Evolutionary conservation across 2,113 vertebrate genomes (phyloP).

Genomic region (Ramphastos sulfuratus): DNA sequence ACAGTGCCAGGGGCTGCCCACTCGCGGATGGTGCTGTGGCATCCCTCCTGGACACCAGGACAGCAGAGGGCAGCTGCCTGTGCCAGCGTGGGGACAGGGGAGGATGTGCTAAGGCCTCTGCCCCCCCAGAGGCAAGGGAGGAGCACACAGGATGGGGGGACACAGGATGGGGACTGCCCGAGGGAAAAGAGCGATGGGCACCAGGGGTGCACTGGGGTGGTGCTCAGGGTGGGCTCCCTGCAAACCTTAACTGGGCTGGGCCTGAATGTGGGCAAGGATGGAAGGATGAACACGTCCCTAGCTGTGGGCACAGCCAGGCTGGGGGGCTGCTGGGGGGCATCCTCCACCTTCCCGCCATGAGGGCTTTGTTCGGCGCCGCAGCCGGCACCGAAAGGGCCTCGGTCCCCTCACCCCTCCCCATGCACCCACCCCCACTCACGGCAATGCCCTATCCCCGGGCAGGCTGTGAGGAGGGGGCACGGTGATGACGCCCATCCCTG

Average conservation of each 20-base stretch:
- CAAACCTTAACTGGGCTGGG: neutral
- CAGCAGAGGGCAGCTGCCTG: neutral
- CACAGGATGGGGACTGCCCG: neutral
- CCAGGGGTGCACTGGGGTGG: neutral
- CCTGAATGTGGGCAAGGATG: neutral
- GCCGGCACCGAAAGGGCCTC: neutral
- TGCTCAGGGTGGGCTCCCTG: too few species aligned
- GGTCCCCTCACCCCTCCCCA: neutral
- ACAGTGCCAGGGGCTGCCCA: neutral
- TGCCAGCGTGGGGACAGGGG: neutral
- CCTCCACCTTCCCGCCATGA: neutral
- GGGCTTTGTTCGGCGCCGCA: neutral
- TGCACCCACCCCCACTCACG: neutral
- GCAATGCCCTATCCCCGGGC: neutral
- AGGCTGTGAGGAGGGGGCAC: neutral
- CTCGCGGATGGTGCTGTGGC: neutral
- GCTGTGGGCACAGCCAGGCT: neutral
- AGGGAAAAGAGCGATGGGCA: neutral
- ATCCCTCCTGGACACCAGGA: neutral
- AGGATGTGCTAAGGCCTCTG: neutral
- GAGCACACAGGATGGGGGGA: neutral
- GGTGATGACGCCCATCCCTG: rapidly evolving
- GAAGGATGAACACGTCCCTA: rapidly evolving
- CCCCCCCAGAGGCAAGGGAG: neutral
- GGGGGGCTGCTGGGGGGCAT: neutral